These are phyloP conservation scores for Druceiella hillmani DNA, from an alignment of 2,888 invertebrate species.

Conservation along the genomic window DNA sequence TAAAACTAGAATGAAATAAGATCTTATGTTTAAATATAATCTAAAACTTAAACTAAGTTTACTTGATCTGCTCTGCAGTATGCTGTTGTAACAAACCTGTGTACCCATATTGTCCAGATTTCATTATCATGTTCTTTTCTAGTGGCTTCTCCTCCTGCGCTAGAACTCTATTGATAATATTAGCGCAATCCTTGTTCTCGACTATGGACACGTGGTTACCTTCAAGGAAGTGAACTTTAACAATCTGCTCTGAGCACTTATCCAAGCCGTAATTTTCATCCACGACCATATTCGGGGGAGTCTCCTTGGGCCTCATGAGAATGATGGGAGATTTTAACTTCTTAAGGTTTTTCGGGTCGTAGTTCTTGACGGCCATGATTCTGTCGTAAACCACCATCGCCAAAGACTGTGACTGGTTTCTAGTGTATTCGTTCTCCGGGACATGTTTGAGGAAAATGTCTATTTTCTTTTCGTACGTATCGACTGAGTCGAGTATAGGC, in stretches of 20 bases:
- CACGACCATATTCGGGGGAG: slow-evolving; percentile 42
- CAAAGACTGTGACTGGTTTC: slow-evolving; percentile 31
- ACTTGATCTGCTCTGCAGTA: no score
- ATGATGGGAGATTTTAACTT: slow-evolving; percentile 54
- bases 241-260: slow-evolving; percentile 49
- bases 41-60: no score
- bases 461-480: slow-evolving; percentile 54
- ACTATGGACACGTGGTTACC: slow-evolving; percentile 69
- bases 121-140: no score
- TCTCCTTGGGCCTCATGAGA: slow-evolving; percentile 59
- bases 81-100: no score
- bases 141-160: no score
- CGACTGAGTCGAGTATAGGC: slow-evolving; percentile 45
- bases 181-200: slow-evolving; percentile 57
- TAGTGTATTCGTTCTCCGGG: slow-evolving; percentile 37
- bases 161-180: slow-evolving; percentile 53
- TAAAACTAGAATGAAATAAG: no score
- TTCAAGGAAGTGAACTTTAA: slow-evolving; percentile 59
- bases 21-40: no score
- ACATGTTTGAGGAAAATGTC: slow-evolving; percentile 40
- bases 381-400: slow-evolving; percentile 43
- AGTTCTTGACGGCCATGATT: slow-evolving; percentile 47
- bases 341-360: slow-evolving; percentile 38
- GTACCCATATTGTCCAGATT: no score
- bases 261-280: slow-evolving; percentile 64